Base-by-base conservation (phyloP, 1,140 invertebrate species). In the Philotrypesis tridentata region DNA sequence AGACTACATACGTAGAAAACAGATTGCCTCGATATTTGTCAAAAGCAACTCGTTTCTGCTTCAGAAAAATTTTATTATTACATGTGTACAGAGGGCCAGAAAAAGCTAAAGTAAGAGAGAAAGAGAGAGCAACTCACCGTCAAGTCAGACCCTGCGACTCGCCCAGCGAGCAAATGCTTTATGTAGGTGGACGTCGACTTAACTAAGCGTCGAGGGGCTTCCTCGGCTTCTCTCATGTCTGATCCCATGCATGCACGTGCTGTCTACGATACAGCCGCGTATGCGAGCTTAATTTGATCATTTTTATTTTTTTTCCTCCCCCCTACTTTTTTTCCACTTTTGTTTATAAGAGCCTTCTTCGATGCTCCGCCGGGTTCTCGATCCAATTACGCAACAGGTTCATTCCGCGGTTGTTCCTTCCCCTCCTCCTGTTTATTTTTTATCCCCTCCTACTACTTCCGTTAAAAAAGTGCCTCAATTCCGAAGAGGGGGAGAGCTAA, bases 121-220 rank as follows among this genome's bases (percentile, higher is more conserved):
- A 6, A 55, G 14, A 55, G 21, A 55, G 48, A n/a, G 23, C n/a
- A 27, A 14, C 33, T 3, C 9, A 5, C 3, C 17, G 25, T 65
- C 61, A 65, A 65, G 61, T 29, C 61, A 25, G 61, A 63, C 63
- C 21, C 63, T 40, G 48, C 72, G 65, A 25, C 61, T 7, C 23
- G 65, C 63, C 21, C 63, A 31, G 48, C 72, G 65, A 25, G 43
- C 74, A 60, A 82, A 79, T 68, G 37, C 40, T 88, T 85, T 84
- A 87, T 86, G 73, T 87, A 86, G 87, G 86, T 86, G 84, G 83
- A 86, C 82, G 87, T 87, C 81, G 86, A 87, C 84, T 88, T 87
- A 87, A 87, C 87, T 87, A 87, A 88, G 86, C 86, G 85, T 60
- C 67, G 25, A 83, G 84, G 82, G 87, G 87, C 86, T 88, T 88